A percentile compares a stretch with the other conserved stretches of the same genome.
Conservation (phyloP, 2,113 vertebrate genomes). For the Clinocottus analis region DNA sequence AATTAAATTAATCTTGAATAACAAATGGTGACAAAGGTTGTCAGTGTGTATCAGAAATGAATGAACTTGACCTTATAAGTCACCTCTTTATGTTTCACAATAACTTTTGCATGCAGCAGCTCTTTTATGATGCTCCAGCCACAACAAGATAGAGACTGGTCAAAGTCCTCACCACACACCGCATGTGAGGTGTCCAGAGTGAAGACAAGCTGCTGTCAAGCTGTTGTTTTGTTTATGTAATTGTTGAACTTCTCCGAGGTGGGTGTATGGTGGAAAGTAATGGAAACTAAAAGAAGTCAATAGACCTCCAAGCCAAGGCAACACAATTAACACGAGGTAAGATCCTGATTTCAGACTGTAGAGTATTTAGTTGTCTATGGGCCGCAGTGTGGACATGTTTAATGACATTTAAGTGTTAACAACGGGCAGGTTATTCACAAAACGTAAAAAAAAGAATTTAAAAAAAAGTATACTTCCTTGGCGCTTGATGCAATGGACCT, state of each 20-base stretch:
- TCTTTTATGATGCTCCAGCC: constrained; percentile 64
- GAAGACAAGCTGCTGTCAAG: constrained; percentile 27
- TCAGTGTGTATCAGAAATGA: not conserved
- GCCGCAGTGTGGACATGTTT: not conserved
- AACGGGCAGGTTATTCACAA: not conserved
- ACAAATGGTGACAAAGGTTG: not conserved
- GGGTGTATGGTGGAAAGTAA: not conserved
- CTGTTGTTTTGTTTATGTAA: constrained; percentile 16
- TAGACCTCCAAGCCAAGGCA: constrained; percentile 11
- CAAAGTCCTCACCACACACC: constrained; percentile 69
- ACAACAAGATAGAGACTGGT: constrained; percentile 68
- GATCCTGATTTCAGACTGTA: not conserved
- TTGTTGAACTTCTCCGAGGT: constrained; percentile 2
- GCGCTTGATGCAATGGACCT: not conserved
- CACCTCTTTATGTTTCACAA: constrained; percentile 53
- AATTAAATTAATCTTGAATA: not conserved
- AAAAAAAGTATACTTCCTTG: not conserved
- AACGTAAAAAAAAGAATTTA: not conserved
- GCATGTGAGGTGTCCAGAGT: constrained; percentile 32
- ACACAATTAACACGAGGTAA: constrained; percentile 48
- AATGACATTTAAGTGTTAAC: not conserved
- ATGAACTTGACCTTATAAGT: constrained; percentile 27
- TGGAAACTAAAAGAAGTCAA: not conserved
- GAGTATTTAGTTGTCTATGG: not conserved
- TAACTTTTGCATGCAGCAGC: constrained; percentile 47